A percentile compares a stretch with the other conserved stretches of the same genome.
Evolutionary conservation across 2,888 invertebrate genomes (phyloP).

Genomic region (Lepidonotus clava): DNA sequence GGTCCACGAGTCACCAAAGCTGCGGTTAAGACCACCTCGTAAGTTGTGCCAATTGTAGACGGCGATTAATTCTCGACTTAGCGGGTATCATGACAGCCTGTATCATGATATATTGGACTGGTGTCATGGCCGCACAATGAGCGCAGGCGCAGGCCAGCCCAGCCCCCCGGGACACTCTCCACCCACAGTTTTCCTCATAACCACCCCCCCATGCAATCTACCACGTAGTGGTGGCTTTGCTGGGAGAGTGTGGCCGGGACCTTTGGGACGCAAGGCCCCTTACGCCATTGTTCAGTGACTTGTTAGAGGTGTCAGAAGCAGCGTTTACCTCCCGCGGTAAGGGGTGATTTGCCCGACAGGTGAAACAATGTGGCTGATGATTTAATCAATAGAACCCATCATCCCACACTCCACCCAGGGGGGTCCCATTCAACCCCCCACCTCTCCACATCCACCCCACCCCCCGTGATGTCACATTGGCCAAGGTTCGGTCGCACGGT

Average conservation of each 20-base stretch:
- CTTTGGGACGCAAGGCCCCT: neutral
- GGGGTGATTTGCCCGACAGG: neutral
- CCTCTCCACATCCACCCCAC: neutral
- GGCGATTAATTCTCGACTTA: neutral
- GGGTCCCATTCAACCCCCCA: neutral
- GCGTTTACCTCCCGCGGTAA: neutral
- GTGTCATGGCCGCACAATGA: neutral
- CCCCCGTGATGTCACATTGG: neutral
- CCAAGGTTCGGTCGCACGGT: neutral
- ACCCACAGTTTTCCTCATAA: too few species aligned
- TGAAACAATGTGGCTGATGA: neutral
- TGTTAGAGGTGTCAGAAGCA: neutral
- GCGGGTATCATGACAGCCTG: neutral
- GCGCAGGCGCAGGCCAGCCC: neutral
- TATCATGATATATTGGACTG: neutral
- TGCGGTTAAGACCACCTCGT: neutral
- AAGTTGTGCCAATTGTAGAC: constrained; percentile 5
- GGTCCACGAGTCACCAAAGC: neutral
- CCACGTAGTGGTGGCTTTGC: too few species aligned
- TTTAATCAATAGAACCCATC: neutral
- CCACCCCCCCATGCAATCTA: too few species aligned
- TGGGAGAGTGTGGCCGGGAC: neutral
- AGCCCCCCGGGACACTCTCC: too few species aligned
- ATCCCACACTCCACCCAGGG: neutral
- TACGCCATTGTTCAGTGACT: neutral